Base-by-base conservation (phyloP, 2,113 vertebrate genomes). In the Strigops habroptila region DNA sequence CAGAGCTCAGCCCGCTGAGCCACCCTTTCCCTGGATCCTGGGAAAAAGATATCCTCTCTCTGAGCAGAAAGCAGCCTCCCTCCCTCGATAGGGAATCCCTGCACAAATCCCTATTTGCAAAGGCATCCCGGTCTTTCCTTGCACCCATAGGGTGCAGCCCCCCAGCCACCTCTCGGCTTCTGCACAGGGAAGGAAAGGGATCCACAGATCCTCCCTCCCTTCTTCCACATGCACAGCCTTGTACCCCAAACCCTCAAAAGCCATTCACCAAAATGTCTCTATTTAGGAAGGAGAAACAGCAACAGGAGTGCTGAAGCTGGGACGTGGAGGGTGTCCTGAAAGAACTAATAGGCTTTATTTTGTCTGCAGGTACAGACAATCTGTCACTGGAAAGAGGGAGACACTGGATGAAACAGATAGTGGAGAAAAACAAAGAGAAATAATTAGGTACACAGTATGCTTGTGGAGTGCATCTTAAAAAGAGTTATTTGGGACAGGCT, bases 401-500 rank as follows among this genome's bases (percentile, higher is more conserved):
- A 82, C 76, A 73, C 64, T 9, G 14, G 46, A 67, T 91, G 43
- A 86, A 92, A 95, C 53, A 55, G 88, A 88, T 44, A 88, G 60
- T 14, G 21, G 39, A 84, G 68, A 70, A 82, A 95, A 95, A 77
- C 53, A 82, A 89, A 89, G 75, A 76, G 59, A 89, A 95, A 93
- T 95, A 92, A 95, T 95, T 95, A 88, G 41, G 44, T 82, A 79
- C 77, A 85, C 9, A 79, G 62, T 88, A 76, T 18, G 73, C 53
- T 80, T 76, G n/a, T 89, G 88, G 86, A 91, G 44, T 73, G 67
- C 91, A 82, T 91, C 86, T 95, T 91, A 89, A 93, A 94, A 96
- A 91, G 88, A 90, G 49, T 89, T 95, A 85, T 87, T 95, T 94
- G 78, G 83, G 91, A 92, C 93, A 93, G 81, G 31, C 78, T 93